Evolutionary conservation across 2,888 invertebrate genomes (phyloP).

Genomic region (Cheilosia grossa): DNA sequence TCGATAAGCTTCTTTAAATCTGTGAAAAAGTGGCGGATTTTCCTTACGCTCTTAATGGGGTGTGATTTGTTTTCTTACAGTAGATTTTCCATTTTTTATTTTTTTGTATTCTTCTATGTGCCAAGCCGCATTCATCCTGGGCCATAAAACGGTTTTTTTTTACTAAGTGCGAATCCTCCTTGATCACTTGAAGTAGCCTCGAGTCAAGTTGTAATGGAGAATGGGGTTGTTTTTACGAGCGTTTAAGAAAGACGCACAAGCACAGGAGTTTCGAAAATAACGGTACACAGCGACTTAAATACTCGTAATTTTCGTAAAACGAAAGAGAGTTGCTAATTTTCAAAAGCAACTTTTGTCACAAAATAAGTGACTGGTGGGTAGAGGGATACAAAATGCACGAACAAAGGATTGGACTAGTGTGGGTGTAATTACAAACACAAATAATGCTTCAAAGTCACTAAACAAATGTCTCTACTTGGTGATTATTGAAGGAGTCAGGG

Average conservation of each 20-base stretch:
- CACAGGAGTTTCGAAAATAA: background rate
- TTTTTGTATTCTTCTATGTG: constrained; percentile 41
- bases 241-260: constrained; percentile 57
- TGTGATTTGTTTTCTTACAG: constrained; percentile 70
- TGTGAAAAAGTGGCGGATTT: constrained; percentile 80
- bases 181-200: constrained; percentile 79
- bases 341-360: constrained; percentile 4
- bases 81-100: constrained; percentile 30
- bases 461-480: constrained; percentile 67
- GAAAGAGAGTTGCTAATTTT: constrained; percentile 45
- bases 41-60: constrained; percentile 75
- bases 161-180: constrained; percentile 83
- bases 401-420: constrained; percentile 31
- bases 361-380: constrained; percentile 17
- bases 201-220: constrained; percentile 78
- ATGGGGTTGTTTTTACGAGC: constrained; percentile 60
- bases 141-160: constrained; percentile 82
- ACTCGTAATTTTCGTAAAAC: constrained; percentile 17
- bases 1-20: constrained; percentile 83
- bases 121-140: constrained; percentile 72
- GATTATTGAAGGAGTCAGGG: constrained; percentile 46
- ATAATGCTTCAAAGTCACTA: constrained; percentile 68
- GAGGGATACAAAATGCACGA: background rate
- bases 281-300: constrained; percentile 26
- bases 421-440: constrained; percentile 72